phyloP scores from a whole-genome alignment of 2,113 vertebrate genomes.

The Scomber japonicus region DNA sequence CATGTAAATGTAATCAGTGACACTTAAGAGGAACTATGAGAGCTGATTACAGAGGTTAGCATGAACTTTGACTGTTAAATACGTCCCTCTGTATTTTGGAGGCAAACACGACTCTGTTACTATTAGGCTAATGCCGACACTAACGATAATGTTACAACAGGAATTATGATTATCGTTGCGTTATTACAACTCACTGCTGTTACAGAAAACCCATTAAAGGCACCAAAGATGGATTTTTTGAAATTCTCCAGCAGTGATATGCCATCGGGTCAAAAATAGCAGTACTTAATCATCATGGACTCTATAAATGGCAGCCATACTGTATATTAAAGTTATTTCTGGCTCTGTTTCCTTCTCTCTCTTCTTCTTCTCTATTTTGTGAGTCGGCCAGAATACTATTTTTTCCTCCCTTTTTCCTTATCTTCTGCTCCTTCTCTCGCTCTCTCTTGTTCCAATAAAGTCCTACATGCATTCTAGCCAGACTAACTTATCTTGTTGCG shows the following conservation, averaged over 20 bases:
- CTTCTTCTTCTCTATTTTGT: neutral
- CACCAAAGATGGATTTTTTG: neutral
- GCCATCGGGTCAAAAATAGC: neutral
- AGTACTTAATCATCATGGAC: neutral
- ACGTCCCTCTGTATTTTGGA: neutral
- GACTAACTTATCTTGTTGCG: constrained; percentile 64
- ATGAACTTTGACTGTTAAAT: constrained; percentile 20
- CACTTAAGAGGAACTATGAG: neutral
- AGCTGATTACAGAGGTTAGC: neutral
- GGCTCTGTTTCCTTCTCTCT: neutral
- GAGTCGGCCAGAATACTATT: constrained; percentile 9
- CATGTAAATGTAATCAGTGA: constrained; percentile 36
- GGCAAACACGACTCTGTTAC: neutral
- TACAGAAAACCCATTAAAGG: neutral
- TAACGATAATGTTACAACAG: neutral
- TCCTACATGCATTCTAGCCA: constrained; percentile 48
- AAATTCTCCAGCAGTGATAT: neutral
- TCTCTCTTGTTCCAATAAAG: constrained; percentile 61
- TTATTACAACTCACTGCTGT: neutral
- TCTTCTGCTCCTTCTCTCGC: neutral
- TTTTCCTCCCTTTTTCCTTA: neutral
- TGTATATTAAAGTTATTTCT: neutral
- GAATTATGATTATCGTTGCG: neutral
- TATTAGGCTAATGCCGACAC: neutral
- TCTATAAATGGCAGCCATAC: neutral